Percentiles rank a stretch among this genome's conserved stretches.
phyloP scores from a whole-genome alignment of 2,113 vertebrate species.

The Eptesicus fuscus region DNA sequence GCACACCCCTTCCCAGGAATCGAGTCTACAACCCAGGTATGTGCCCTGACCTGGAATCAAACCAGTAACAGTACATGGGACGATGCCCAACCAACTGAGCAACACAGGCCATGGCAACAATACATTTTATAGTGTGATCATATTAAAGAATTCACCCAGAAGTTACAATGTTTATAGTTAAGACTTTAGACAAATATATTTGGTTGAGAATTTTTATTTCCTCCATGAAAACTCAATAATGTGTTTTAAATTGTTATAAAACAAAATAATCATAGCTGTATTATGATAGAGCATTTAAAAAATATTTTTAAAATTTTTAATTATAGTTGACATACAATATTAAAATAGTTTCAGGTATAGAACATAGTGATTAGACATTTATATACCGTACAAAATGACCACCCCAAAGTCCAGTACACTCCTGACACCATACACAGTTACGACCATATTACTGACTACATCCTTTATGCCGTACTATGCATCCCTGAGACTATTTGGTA shows the following conservation, averaged over 20 bases:
- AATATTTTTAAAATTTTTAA: background rate
- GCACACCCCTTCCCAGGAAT: too few species aligned
- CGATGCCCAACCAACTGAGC: too few species aligned
- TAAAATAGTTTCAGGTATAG: background rate
- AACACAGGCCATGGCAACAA: too few species aligned
- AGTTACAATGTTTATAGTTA: background rate
- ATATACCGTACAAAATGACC: too few species aligned
- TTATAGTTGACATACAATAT: background rate
- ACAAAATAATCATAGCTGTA: background rate
- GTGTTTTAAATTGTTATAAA: background rate
- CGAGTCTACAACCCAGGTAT: too few species aligned
- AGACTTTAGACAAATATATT: background rate
- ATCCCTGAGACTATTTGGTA: background rate
- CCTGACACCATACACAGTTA: background rate
- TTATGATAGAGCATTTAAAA: background rate
- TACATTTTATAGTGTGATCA: background rate
- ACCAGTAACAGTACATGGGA: too few species aligned
- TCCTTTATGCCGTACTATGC: background rate
- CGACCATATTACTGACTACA: background rate
- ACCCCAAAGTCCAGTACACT: background rate
- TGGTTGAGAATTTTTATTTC: conserved; percentile 8
- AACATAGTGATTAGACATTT: background rate
- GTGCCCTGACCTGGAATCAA: too few species aligned
- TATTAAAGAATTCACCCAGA: background rate
- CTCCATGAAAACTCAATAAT: background rate